Evolutionary conservation across 1,140 invertebrate genomes (phyloP).

Genomic region (Notospermus geniculatus): DNA sequence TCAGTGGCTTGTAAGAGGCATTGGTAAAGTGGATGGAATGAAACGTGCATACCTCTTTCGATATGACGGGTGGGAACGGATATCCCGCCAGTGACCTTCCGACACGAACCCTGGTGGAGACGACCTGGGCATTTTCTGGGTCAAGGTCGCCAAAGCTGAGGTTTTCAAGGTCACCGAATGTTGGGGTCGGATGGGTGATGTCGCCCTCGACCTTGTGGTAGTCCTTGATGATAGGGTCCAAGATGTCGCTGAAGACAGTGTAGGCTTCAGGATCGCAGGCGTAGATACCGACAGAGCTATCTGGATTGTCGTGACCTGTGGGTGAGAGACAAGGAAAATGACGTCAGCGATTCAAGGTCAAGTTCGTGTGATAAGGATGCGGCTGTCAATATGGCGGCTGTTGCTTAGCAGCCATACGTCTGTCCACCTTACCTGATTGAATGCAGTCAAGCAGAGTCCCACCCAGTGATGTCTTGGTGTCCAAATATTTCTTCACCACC

Average conservation of each 20-base stretch:
- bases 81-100: conserved; percentile 86
- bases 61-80: conserved; percentile 86
- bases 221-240: conserved; percentile 24
- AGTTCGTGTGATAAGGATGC: no score
- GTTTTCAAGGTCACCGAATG: conserved; percentile 91
- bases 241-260: conserved; percentile 20
- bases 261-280: conserved; percentile 15
- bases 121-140: conserved; percentile 80
- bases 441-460: conserved; percentile 5
- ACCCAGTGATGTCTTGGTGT: conserved; percentile 1
- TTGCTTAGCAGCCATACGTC: no score
- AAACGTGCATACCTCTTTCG: conserved; percentile 27
- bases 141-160: conserved; percentile 63
- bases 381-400: no score
- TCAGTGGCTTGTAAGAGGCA: no score
- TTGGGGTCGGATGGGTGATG: conserved; percentile 60
- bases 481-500: background rate
- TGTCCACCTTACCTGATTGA: conserved; percentile 17
- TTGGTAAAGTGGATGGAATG: no score
- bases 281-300: conserved; percentile 13
- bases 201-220: conserved; percentile 24
- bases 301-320: conserved; percentile 22
- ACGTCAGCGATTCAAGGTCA: no score
- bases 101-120: conserved; percentile 92
- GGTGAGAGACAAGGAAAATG: background rate